Conservation (phyloP, 2,113 vertebrate genomes). For the Brachypteracias leptosomus region DNA sequence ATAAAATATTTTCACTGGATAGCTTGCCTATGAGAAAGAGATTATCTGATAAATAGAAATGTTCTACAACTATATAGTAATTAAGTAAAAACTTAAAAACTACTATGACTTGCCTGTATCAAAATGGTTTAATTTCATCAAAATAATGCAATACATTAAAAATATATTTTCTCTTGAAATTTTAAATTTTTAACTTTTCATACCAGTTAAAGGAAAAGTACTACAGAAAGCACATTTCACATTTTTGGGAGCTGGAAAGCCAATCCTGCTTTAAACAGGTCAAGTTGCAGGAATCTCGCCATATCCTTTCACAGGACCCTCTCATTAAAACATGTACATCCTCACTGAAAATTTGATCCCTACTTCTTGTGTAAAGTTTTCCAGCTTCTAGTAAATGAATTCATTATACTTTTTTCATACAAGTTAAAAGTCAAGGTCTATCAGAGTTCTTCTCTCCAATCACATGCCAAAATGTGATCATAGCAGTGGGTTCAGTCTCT, state of each 20-base stretch:
- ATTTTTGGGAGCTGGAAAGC: background rate
- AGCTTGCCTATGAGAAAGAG: background rate
- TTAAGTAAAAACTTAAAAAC: background rate
- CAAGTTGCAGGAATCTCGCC: background rate
- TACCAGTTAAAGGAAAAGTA: background rate
- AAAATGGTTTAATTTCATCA: background rate
- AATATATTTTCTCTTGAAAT: background rate
- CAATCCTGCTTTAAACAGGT: background rate
- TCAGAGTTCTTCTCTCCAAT: background rate
- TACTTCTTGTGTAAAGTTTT: background rate
- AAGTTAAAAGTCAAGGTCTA: background rate
- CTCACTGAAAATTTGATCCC: background rate
- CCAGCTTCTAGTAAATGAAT: background rate
- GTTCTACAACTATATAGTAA: background rate
- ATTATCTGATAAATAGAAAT: background rate
- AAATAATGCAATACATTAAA: background rate
- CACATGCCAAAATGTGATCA: background rate
- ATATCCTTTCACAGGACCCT: background rate
- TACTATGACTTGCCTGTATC: background rate
- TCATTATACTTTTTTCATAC: background rate
- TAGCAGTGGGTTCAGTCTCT: background rate
- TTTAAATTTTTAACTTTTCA: background rate
- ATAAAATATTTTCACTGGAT: background rate
- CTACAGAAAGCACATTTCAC: background rate
- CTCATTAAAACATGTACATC: background rate